Conservation (phyloP, 2,797 vertebrate genomes). For the Acridotheres tristis region DNA sequence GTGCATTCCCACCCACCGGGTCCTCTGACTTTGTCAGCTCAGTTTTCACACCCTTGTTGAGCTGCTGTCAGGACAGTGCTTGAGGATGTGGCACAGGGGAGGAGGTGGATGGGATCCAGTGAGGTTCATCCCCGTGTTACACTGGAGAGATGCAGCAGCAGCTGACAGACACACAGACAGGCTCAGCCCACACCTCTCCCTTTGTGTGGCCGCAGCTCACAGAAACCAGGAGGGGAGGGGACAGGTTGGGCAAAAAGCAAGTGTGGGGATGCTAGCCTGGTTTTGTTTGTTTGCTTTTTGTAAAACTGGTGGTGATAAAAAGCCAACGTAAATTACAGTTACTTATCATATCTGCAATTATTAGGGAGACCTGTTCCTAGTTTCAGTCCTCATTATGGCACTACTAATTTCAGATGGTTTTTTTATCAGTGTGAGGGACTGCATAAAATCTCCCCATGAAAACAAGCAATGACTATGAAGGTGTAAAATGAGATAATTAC, state of each 20-base stretch:
- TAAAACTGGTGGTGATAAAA: not conserved
- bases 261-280: not conserved
- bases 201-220: not conserved
- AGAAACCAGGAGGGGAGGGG: not conserved
- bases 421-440: not conserved
- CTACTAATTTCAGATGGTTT: not conserved
- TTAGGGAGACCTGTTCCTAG: not conserved
- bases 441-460: not conserved
- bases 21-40: not conserved
- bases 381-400: slow-evolving; percentile 7
- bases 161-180: not conserved
- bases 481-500: slow-evolving; percentile 37
- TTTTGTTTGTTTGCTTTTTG: not conserved
- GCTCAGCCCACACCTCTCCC: not conserved
- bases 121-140: not conserved
- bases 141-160: not conserved
- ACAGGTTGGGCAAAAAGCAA: not conserved
- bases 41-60: accelerated
- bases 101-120: not conserved
- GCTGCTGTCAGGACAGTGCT: not conserved
- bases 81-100: not conserved
- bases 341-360: not conserved
- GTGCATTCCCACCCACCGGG: not conserved
- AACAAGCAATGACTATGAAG: not conserved
- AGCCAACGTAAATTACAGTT: not conserved